Conservation (phyloP, 1,140 invertebrate genomes). For the Arion vulgaris region DNA sequence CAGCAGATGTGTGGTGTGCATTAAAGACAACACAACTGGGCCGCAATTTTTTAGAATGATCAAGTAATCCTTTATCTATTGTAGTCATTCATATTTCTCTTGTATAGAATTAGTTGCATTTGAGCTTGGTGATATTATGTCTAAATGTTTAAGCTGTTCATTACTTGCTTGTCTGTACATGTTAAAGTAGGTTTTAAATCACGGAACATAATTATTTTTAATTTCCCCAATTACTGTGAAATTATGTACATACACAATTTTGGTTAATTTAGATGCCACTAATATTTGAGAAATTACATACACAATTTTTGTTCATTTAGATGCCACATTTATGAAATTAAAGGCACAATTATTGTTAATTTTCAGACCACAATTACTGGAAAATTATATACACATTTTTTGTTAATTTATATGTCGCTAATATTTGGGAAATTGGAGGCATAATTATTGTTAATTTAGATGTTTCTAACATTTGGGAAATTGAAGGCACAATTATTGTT, state of each 20-base stretch:
- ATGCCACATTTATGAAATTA: not conserved
- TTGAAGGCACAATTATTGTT: too few species aligned
- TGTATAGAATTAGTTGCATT: not conserved
- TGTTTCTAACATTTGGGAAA: too few species aligned
- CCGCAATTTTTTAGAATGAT: slow-evolving; percentile 44
- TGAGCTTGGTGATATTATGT: not conserved
- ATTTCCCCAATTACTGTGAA: too few species aligned
- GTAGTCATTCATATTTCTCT: not conserved
- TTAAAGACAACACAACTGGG: slow-evolving; percentile 71
- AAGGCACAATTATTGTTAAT: too few species aligned
- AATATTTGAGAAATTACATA: not conserved
- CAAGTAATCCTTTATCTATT: slow-evolving; percentile 15
- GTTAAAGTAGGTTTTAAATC: not conserved
- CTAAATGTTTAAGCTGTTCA: not conserved
- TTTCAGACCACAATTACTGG: too few species aligned
- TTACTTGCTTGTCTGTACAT: not conserved
- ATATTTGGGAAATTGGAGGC: too few species aligned
- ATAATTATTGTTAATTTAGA: too few species aligned
- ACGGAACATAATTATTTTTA: not conserved
- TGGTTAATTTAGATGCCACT: not conserved
- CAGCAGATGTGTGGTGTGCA: slow-evolving; percentile 96
- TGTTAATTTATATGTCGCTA: too few species aligned
- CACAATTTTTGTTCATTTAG: not conserved
- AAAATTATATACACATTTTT: too few species aligned
- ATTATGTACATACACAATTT: not conserved